phyloP scores from a whole-genome alignment of 1,140 invertebrate species.

The Sitobion miscanthi region DNA sequence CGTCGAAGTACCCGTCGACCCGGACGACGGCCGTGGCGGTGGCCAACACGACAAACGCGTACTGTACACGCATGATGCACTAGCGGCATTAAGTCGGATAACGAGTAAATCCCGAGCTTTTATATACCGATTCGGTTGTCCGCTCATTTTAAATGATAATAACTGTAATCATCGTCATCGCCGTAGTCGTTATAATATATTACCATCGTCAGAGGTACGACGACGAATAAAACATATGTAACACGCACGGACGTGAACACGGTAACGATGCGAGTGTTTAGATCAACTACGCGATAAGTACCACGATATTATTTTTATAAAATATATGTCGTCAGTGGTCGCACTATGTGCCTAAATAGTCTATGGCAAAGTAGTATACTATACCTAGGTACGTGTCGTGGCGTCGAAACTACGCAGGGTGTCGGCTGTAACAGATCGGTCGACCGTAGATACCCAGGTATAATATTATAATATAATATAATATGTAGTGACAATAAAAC shows the following conservation, averaged over 20 bases:
- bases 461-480: neutral
- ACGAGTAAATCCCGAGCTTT: neutral
- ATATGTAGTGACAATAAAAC: neutral
- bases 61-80: constrained; percentile 19
- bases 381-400: neutral
- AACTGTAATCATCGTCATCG: neutral
- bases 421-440: constrained; percentile 36
- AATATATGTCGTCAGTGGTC: neutral
- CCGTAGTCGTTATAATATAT: neutral
- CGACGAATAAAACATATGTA: neutral
- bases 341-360: neutral
- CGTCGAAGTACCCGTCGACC: neutral
- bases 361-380: neutral
- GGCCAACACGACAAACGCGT: neutral
- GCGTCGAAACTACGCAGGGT: neutral
- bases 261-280: neutral
- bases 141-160: neutral
- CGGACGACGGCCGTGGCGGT: neutral
- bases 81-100: neutral
- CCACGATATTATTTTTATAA: neutral
- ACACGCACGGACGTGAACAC: neutral
- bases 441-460: neutral
- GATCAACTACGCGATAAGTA: constrained; percentile 6
- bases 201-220: neutral
- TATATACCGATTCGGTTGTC: neutral